Base-by-base conservation (phyloP, 1,140 invertebrate species). In the silkworm (Bombyx mori) region DNA sequence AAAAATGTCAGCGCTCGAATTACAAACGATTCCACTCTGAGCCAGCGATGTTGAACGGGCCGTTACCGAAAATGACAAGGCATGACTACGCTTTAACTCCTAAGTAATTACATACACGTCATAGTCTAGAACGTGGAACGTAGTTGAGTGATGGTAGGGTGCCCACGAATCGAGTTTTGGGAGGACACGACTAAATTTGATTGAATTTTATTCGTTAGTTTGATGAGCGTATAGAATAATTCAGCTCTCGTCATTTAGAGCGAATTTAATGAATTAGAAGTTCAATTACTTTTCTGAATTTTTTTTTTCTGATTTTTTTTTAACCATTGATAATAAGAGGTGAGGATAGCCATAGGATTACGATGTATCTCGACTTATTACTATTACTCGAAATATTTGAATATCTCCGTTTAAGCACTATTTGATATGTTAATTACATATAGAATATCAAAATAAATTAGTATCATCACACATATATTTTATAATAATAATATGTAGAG, bases 41-140 rank as follows among this genome's bases (percentile, higher is more conserved):
- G 54, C 54, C 54, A 45, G 58, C 45, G 61, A 66, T 26, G 50
- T 10, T 51, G 26, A 9, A 10, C 8, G 45, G 42, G 53, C 48
- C 43, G 61, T 63, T 75, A 73, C 70, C 71, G 69, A 72, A 77
- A 79, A 77, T 81, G 80, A 81, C 78, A 79, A 62, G 71, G 80
- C 78, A 81, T 83, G 80, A 83, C 73, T 77, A 54, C 67, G 77
- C 78, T 65, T 62, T 73, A 65, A 71, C 58, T 61, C 61, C 64
- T 83, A 81, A 81, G 80, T 83, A 83, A 83, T 81, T 83, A 83
- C 78, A 74, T 73, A 71, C 75, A 73, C 77, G 79, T 77, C 77
- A 78, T 69, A 71, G 58, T 68, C 45, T 62, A 59, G 26, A n/a
- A n/a, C 64, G 58, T 52, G 62, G 63, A 68, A 71, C 66, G 65